These are phyloP conservation scores for Spilosoma lubricipeda DNA, from an alignment of 2,888 invertebrate genomes.

Conservation along the genomic window DNA sequence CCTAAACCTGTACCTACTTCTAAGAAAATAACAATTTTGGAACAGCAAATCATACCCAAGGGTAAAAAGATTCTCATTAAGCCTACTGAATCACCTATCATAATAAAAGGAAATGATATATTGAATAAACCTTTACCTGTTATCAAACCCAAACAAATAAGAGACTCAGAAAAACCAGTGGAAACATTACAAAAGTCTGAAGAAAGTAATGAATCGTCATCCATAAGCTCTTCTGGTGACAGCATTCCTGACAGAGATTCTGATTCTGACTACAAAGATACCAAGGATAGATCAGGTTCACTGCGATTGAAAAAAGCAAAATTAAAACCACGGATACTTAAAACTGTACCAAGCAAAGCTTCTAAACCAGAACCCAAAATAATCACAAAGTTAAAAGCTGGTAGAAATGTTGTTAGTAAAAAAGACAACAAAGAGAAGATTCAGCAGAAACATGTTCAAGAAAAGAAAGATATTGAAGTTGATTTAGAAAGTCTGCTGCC, in stretches of 20 bases:
- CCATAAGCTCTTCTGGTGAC: constrained; percentile 82
- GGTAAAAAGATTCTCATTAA: constrained; percentile 80
- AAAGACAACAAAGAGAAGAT: constrained; percentile 75
- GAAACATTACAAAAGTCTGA: constrained; percentile 75
- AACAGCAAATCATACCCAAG: constrained; percentile 83
- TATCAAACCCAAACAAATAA: constrained; percentile 67
- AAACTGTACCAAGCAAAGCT: constrained; percentile 62
- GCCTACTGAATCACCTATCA: constrained; percentile 67
- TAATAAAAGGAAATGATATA: constrained; percentile 77
- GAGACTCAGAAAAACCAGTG: constrained; percentile 60
- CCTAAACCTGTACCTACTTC: constrained; percentile 77
- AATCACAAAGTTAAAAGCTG: constrained; percentile 67
- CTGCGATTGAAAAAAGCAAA: constrained; percentile 69
- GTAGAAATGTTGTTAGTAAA: constrained; percentile 63
- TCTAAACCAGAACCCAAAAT: constrained; percentile 69
- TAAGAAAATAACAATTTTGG: constrained; percentile 83
- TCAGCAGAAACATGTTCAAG: constrained; percentile 67
- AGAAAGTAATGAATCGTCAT: constrained; percentile 83
- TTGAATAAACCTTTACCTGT: constrained; percentile 73
- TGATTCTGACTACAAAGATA: constrained; percentile 87
- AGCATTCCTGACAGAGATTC: constrained; percentile 87
- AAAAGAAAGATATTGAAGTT: constrained; percentile 62
- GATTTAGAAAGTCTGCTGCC: constrained; percentile 66
- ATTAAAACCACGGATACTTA: constrained; percentile 77
- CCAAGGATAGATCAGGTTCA: constrained; percentile 69